These are phyloP conservation scores for Anoplolepis gracilipes DNA, from an alignment of 1,140 invertebrate genomes.

Conservation along the genomic window DNA sequence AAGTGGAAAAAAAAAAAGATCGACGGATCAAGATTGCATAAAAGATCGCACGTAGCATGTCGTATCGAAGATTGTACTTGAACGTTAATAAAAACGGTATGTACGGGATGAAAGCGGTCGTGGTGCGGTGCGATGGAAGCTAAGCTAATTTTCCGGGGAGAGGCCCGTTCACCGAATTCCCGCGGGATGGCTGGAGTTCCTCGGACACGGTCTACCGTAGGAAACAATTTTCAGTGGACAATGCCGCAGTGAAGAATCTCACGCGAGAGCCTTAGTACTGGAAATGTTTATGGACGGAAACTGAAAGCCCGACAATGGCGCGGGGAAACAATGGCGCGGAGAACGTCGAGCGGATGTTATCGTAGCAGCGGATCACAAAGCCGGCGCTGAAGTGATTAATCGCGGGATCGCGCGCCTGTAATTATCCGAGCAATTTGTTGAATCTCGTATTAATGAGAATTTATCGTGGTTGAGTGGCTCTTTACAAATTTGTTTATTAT, in stretches of 20 bases:
- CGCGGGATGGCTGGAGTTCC: conserved; percentile 70
- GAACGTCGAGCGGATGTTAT: conserved; percentile 79
- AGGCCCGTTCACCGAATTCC: conserved; percentile 67
- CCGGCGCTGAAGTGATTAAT: conserved; percentile 82
- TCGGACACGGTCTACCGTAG: conserved; percentile 63
- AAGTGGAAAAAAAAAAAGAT: not conserved
- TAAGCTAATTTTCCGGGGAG: conserved; percentile 71
- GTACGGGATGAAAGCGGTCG: conserved; percentile 22
- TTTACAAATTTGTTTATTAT: conserved; percentile 77
- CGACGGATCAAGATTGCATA: not conserved
- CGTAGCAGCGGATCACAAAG: conserved; percentile 78
- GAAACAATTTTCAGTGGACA: conserved; percentile 77
- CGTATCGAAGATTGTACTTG: not conserved
- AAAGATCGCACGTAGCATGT: not conserved
- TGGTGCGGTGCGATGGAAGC: not conserved
- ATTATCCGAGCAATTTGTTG: conserved; percentile 85
- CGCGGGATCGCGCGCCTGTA: conserved; percentile 79
- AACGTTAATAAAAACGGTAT: conserved; percentile 23
- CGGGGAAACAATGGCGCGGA: conserved; percentile 80
- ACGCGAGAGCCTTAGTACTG: conserved; percentile 72
- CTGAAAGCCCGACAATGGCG: conserved; percentile 77
- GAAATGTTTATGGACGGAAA: conserved; percentile 80
- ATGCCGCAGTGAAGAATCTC: conserved; percentile 74
- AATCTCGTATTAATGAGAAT: conserved; percentile 82
- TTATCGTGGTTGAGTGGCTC: conserved; percentile 80